Conservation (phyloP, 2,888 invertebrate species). For the Polydrusus tereticollis region DNA sequence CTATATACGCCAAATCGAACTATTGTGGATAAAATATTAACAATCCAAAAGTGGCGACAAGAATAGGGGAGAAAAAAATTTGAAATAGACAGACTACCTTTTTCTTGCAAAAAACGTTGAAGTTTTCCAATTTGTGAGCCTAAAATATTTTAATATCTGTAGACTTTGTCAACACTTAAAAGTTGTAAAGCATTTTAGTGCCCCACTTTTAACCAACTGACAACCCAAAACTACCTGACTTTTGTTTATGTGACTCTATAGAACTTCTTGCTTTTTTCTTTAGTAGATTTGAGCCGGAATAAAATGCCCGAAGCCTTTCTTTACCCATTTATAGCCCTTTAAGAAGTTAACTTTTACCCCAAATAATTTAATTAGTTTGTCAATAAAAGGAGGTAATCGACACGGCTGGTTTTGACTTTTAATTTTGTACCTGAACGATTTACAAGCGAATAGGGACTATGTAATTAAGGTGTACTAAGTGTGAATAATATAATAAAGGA, state of each 20-base stretch:
- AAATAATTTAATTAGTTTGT: conserved; percentile 40
- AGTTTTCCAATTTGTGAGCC: neutral
- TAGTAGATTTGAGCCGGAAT: neutral
- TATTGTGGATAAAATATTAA: too few relatives aligned
- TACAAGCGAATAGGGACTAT: conserved; percentile 52
- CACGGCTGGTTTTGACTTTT: conserved; percentile 61
- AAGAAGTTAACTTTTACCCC: conserved; percentile 28
- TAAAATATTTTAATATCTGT: neutral
- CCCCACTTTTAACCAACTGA: neutral
- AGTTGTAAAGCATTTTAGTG: neutral
- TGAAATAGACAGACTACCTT: too few relatives aligned
- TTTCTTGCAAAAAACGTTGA: too few relatives aligned
- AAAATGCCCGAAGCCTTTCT: conserved; percentile 1
- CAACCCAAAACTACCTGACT: conserved; percentile 11
- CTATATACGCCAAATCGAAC: too few relatives aligned
- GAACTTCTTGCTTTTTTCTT: neutral
- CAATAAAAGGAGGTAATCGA: conserved; percentile 44
- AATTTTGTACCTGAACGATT: conserved; percentile 62
- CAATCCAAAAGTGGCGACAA: too few relatives aligned
- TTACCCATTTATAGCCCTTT: conserved; percentile 24
- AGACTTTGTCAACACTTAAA: neutral
- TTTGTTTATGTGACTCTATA: neutral
- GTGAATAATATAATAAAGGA: conserved; percentile 62
- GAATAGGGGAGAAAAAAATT: too few relatives aligned
- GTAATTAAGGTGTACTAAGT: conserved; percentile 62